phyloP scores from a whole-genome alignment of 2,797 vertebrate genomes.

The Rallus crepitans region DNA sequence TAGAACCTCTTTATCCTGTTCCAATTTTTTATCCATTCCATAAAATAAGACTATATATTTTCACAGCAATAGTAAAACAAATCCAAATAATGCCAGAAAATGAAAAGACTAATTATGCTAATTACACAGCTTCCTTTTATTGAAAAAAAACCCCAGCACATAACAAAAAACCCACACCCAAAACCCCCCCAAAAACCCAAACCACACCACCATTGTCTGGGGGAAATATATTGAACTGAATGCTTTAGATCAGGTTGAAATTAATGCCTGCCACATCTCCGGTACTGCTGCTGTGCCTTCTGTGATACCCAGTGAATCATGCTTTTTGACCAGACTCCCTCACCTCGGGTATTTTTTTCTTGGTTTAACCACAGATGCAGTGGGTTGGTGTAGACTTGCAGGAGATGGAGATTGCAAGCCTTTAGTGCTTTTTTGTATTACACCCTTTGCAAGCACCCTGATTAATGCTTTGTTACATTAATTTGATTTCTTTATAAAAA shows the following conservation, averaged over 20 bases:
- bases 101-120: neutral
- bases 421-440: neutral
- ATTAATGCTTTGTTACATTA: neutral
- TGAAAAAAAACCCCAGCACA: neutral
- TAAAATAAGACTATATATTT: neutral
- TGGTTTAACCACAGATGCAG: neutral
- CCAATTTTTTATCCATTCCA: neutral
- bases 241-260: neutral
- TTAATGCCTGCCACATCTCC: neutral
- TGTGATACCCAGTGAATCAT: neutral
- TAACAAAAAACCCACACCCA: neutral
- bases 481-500: neutral
- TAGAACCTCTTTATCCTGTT: neutral
- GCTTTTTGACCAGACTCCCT: neutral
- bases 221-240: neutral
- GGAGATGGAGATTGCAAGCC: neutral
- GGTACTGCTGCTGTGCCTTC: neutral
- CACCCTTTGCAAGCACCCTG: neutral
- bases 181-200: neutral
- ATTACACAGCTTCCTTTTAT: neutral
- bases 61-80: neutral
- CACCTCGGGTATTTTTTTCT: neutral
- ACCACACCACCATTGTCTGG: neutral
- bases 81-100: neutral
- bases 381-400: neutral